A percentile compares a stretch with the other conserved stretches of the same genome.
Conservation (phyloP, 2,113 vertebrate species). For the Corythoichthys haematopterus region DNA sequence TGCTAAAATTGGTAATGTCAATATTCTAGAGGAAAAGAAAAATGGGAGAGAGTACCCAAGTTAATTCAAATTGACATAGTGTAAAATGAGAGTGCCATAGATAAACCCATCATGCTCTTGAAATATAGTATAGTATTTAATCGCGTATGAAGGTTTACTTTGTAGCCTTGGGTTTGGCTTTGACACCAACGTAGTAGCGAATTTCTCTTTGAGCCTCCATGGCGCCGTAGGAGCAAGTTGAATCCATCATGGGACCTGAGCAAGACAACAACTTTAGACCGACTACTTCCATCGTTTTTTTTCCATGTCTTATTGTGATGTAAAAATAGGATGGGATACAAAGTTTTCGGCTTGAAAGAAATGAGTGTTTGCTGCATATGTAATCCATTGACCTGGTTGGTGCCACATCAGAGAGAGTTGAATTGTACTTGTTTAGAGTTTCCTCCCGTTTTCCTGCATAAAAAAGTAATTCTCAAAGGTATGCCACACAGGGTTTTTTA, state of each 20-base stretch:
- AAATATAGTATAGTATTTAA: too few species aligned
- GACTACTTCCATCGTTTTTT: background rate
- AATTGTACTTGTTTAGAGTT: constrained; percentile 60
- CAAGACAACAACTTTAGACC: constrained; percentile 1
- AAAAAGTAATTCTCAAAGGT: background rate
- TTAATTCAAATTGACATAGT: background rate
- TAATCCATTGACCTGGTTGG: constrained; percentile 53
- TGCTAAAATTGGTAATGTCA: constrained; percentile 81
- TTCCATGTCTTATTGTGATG: background rate
- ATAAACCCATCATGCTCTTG: background rate
- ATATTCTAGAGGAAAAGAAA: constrained; percentile 61
- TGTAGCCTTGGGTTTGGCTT: constrained; percentile 73
- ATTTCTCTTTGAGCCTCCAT: constrained; percentile 78
- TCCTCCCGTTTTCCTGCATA: constrained; percentile 66
- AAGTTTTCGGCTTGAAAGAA: constrained; percentile 3
- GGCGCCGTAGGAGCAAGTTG: constrained; percentile 69
- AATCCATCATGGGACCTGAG: constrained; percentile 72
- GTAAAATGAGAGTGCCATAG: background rate
- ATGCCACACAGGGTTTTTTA: too few species aligned
- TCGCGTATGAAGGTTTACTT: constrained; percentile 53
- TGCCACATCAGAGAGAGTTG: constrained; percentile 60
- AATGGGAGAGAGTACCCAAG: background rate
- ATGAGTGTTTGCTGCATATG: constrained; percentile 10
- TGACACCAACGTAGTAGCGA: constrained; percentile 79
- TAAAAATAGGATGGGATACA: background rate